phyloP scores from a whole-genome alignment of 1,140 invertebrate species.

The Sycophaga agraensis region DNA sequence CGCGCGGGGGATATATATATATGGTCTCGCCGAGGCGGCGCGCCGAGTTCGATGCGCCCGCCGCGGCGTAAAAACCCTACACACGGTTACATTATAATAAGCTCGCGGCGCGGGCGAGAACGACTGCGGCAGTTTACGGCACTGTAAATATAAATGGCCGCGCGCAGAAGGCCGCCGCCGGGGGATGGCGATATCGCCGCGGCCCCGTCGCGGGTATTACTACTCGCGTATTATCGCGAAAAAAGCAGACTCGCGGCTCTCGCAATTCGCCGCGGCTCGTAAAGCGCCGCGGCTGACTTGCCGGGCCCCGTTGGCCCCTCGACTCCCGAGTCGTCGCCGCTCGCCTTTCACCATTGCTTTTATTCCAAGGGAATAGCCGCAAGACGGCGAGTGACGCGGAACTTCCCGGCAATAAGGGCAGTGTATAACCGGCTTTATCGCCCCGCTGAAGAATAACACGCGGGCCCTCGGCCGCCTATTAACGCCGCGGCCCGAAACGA shows the following conservation, averaged over 20 bases:
- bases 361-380: too few relatives aligned
- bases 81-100: constrained; percentile 52
- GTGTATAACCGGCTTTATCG: too few relatives aligned
- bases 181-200: constrained; percentile 6
- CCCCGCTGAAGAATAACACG: too few relatives aligned
- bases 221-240: constrained; percentile 1
- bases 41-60: constrained; percentile 31
- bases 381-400: too few relatives aligned
- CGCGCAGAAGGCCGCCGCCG: background rate
- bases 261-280: too few relatives aligned
- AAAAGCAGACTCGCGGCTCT: constrained; percentile 2
- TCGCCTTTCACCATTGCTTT: too few relatives aligned
- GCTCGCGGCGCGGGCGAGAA: constrained; percentile 36
- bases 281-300: too few relatives aligned
- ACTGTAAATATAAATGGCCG: constrained; percentile 42
- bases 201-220: background rate
- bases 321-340: too few relatives aligned
- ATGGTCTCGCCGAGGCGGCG: constrained; percentile 10
- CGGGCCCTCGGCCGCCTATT: too few relatives aligned
- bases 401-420: too few relatives aligned
- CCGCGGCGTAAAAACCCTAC: background rate
- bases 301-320: too few relatives aligned
- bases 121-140: constrained; percentile 36
- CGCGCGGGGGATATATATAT: background rate
- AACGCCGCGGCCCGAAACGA: too few relatives aligned